These are phyloP conservation scores for Agriopis leucophaearia DNA, from an alignment of 2,888 invertebrate species.

Conservation along the genomic window DNA sequence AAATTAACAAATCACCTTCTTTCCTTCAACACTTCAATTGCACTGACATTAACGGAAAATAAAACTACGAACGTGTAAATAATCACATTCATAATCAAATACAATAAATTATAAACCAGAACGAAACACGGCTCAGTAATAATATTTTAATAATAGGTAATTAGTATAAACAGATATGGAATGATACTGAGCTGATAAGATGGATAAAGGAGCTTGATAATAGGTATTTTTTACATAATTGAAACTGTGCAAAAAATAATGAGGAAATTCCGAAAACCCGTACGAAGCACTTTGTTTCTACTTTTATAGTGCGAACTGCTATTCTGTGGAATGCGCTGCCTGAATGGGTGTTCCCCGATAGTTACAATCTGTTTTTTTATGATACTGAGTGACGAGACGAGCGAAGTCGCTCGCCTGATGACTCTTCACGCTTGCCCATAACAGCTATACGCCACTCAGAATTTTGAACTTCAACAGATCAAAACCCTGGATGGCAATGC, in stretches of 20 bases:
- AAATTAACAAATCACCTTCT: conserved; percentile 9
- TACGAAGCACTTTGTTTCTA: too few species aligned
- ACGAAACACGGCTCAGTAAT: conserved; percentile 3
- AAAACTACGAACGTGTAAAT: conserved; percentile 11
- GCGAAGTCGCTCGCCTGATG: too few species aligned
- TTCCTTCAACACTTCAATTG: conserved; percentile 15
- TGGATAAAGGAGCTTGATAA: conserved; percentile 12
- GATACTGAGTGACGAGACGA: too few species aligned
- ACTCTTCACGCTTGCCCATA: too few species aligned
- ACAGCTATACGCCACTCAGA: too few species aligned
- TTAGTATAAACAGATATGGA: conserved; percentile 29
- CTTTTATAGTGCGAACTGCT: too few species aligned
- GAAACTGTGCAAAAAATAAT: neutral
- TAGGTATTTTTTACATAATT: conserved; percentile 23
- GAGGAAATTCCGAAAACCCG: neutral
- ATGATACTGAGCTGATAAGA: conserved; percentile 32
- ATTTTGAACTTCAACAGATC: too few species aligned
- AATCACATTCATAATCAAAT: conserved; percentile 22
- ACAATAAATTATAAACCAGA: conserved; percentile 14
- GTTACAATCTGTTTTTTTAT: too few species aligned
- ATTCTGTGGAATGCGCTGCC: too few species aligned
- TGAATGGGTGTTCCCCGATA: too few species aligned
- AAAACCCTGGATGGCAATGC: too few species aligned
- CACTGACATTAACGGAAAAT: conserved; percentile 13
- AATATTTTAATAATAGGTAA: conserved; percentile 29